phyloP scores from a whole-genome alignment of 2,797 vertebrate species.

The Monodelphis domestica region DNA sequence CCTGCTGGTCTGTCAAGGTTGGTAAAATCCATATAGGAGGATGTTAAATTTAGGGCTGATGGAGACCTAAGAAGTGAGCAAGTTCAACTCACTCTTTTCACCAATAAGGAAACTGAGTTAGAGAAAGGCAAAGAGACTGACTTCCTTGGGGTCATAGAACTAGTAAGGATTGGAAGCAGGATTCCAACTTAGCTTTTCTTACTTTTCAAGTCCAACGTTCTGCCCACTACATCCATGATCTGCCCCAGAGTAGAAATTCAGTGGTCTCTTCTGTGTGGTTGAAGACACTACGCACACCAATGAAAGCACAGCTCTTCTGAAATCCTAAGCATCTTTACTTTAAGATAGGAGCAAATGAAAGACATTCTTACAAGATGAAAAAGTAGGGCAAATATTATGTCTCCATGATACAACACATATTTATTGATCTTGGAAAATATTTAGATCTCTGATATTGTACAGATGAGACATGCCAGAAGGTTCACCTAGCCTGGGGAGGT shows the following conservation, averaged over 20 bases:
- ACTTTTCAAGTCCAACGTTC: background rate
- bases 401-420: background rate
- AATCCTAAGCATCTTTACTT: background rate
- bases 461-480: background rate
- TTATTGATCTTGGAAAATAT: background rate
- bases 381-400: background rate
- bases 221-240: background rate
- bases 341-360: background rate
- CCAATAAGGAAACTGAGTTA: background rate
- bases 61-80: background rate
- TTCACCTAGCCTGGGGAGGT: background rate
- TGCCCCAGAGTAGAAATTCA: background rate
- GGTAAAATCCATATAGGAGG: background rate
- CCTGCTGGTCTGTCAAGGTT: constrained; percentile 23
- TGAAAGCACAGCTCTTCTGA: background rate
- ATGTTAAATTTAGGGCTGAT: background rate
- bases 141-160: background rate
- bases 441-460: background rate
- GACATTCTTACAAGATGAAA: background rate
- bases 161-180: background rate
- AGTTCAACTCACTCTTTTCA: background rate
- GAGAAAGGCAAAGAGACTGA: background rate
- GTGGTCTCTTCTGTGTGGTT: background rate
- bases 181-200: background rate
- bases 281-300: background rate